A percentile compares a stretch with the other conserved stretches of the same genome.
These are phyloP conservation scores for Agrochola litura DNA, from an alignment of 2,888 invertebrate species.

Conservation along the genomic window DNA sequence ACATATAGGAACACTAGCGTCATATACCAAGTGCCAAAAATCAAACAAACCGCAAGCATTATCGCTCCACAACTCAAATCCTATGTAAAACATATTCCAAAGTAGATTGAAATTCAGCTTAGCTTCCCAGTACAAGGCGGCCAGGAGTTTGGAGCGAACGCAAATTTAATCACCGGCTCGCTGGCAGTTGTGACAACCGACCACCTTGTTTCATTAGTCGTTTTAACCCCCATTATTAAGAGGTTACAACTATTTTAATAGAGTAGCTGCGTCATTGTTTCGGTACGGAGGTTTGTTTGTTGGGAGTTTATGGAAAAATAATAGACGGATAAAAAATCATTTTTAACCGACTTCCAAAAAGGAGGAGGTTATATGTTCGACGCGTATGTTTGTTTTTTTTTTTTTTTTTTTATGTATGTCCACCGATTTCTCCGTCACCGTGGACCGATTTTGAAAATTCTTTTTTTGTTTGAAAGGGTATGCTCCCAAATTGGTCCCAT, in stretches of 20 bases:
- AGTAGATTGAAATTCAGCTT: constrained; percentile 70
- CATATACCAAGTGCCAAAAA: not conserved
- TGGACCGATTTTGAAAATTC: too few species aligned
- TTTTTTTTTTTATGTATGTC: too few species aligned
- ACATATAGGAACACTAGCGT: not conserved
- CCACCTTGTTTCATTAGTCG: constrained; percentile 59
- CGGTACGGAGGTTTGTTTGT: too few species aligned
- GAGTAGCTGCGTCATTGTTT: constrained; percentile 26
- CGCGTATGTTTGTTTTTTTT: too few species aligned
- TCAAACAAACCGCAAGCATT: constrained; percentile 14
- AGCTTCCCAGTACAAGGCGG: constrained; percentile 59
- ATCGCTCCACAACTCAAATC: constrained; percentile 34
- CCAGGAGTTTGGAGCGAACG: constrained; percentile 66
- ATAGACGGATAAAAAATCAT: not conserved
- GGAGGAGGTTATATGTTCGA: too few species aligned
- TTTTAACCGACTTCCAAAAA: too few species aligned
- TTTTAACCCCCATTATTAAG: constrained; percentile 61
- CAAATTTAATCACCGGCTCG: constrained; percentile 73
- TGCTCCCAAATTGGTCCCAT: too few species aligned
- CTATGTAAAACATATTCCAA: constrained; percentile 61
- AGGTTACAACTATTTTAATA: constrained; percentile 52
- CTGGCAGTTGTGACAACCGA: constrained; percentile 55
- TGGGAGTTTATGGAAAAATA: constrained; percentile 2
- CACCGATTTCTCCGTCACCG: too few species aligned
- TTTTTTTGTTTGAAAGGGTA: too few species aligned